Base-by-base conservation (phyloP, 2,113 vertebrate genomes). In the Burhinus bistriatus region DNA sequence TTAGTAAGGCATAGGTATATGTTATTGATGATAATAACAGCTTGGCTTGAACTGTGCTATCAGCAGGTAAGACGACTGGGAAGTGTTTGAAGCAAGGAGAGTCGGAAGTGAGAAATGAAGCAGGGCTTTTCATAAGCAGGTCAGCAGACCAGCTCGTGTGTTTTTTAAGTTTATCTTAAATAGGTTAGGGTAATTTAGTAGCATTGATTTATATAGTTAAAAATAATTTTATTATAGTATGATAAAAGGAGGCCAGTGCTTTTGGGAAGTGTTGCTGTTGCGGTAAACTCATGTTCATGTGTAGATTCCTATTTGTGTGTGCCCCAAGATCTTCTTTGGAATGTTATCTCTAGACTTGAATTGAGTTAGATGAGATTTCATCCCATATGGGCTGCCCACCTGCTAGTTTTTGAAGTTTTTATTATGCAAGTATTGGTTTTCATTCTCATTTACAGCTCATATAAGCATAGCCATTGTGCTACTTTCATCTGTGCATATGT, bases 351-450 rank as follows among this genome's bases (percentile, higher is more conserved):
- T 42, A 25, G 80, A 80, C 32, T 55, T 79, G 34, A 49, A 61
- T 70, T 66, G 68, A 51, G 38, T 62, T 69, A 88, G 66, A 68
- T 88, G 79, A 59, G 78, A 68, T 72, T 92, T 96, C 21, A 38
- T 72, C 71, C 71, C 30, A 25, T 52, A 20, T 65, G 68, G 52
- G 54, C 66, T 92, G 62, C 49, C 71, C 83, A 92, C 80, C 83
- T 96, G 80, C 64, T 69, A 45, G 70, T 77, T 92, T 90, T 92
- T 83, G 17, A 73, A 75, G 75, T n/a, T 90, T 96, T 88, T 88
- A 20, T 73, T 76, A 29, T 17, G 3, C 45, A 40, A 75, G 61
- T 86, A 52, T 85, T 85, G 44, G 32, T 27, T 96, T 84, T 95
- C 78, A 15, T 75, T 85, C 90, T 92, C 61, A 40, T 72, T 90